These are phyloP conservation scores for Amphilophus citrinellus DNA, from an alignment of 2,113 vertebrate species.

Conservation along the genomic window DNA sequence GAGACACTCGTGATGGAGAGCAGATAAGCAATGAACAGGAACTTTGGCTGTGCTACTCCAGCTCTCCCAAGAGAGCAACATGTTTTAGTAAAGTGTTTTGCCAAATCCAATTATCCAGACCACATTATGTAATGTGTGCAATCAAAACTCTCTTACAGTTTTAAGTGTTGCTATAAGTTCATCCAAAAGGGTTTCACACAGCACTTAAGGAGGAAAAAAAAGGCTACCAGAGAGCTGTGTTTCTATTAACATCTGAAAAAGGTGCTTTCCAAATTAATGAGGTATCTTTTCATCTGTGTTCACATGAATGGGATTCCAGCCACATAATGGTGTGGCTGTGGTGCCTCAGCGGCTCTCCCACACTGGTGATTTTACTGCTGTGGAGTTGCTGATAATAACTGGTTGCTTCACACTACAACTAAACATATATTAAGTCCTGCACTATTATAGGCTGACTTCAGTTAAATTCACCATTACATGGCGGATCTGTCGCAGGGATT, in stretches of 20 bases:
- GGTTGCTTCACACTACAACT: slow-evolving; percentile 22
- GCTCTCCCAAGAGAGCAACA: slow-evolving; percentile 21
- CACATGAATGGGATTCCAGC: slow-evolving; percentile 54
- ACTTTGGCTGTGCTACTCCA: slow-evolving; percentile 23
- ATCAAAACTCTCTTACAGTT: slow-evolving; percentile 21
- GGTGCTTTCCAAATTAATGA: slow-evolving; percentile 43
- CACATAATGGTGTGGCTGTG: slow-evolving; percentile 49
- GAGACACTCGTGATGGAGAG: slow-evolving; percentile 42
- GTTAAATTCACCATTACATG: background rate
- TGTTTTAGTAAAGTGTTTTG: slow-evolving; percentile 11
- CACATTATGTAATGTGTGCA: background rate
- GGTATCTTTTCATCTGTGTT: slow-evolving; percentile 52
- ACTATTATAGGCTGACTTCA: background rate
- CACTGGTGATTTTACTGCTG: slow-evolving; percentile 54
- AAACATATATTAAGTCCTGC: slow-evolving; percentile 9
- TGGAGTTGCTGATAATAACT: slow-evolving; percentile 62
- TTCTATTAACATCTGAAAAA: slow-evolving; percentile 33
- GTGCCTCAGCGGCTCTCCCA: slow-evolving; percentile 47
- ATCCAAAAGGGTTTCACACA: background rate
- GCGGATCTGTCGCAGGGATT: background rate
- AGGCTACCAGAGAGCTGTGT: background rate
- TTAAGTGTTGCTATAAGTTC: background rate
- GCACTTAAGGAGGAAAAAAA: slow-evolving; percentile 21
- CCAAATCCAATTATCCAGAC: background rate
- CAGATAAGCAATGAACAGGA: slow-evolving; percentile 54